phyloP scores from a whole-genome alignment of 1,140 invertebrate species.

The Pygmarrhopalites habei region DNA sequence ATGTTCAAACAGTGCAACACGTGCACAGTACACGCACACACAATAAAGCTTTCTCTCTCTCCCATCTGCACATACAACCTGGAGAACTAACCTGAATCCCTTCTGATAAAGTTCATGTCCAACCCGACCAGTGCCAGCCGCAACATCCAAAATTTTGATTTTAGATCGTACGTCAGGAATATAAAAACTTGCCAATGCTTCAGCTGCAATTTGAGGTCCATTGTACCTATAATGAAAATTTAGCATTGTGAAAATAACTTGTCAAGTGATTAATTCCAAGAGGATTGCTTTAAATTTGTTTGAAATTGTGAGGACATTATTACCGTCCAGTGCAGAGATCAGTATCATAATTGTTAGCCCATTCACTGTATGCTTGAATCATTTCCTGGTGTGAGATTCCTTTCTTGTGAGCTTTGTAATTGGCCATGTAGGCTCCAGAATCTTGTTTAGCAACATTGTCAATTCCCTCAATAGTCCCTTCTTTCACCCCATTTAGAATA shows the following conservation, averaged over 20 bases:
- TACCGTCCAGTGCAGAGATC: conserved; percentile 38
- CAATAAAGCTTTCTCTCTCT: neutral
- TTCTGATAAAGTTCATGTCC: conserved; percentile 39
- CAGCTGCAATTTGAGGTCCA: conserved; percentile 39
- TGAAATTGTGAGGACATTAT: too few relatives aligned
- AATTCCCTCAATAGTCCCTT: conserved; percentile 31
- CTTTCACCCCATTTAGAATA: too few relatives aligned
- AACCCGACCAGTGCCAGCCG: conserved; percentile 43
- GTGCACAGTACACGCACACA: neutral
- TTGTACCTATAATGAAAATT: too few relatives aligned
- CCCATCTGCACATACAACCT: neutral
- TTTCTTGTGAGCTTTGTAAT: conserved; percentile 37
- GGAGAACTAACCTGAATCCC: conserved; percentile 34
- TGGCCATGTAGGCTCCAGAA: conserved; percentile 25
- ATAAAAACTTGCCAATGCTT: conserved; percentile 32
- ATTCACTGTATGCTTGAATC: conserved; percentile 34
- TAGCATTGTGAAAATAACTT: too few relatives aligned
- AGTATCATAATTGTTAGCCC: conserved; percentile 39
- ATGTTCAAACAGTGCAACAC: too few relatives aligned
- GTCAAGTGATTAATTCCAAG: conserved; percentile 11
- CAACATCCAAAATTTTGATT: conserved; percentile 42
- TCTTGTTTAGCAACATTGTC: conserved; percentile 25
- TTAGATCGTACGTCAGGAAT: conserved; percentile 18
- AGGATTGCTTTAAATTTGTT: conserved; percentile 40
- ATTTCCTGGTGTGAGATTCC: conserved; percentile 39